phyloP scores from a whole-genome alignment of 2,113 vertebrate species.

The Todiramphus saurophagus region DNA sequence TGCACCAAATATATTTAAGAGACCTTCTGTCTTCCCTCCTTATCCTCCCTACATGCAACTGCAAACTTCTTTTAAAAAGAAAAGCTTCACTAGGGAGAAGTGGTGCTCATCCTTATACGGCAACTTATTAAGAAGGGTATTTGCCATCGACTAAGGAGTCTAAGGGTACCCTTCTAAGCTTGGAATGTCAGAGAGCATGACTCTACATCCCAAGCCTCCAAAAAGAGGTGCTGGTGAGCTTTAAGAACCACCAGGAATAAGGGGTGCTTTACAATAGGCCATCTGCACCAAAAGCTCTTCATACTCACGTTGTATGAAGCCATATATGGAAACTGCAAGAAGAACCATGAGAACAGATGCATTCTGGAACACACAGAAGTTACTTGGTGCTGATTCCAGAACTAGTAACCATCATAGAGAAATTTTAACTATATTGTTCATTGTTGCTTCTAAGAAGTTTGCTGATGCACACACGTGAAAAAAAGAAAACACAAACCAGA shows the following conservation, averaged over 20 bases:
- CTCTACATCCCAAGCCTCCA: background rate
- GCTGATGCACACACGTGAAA: background rate
- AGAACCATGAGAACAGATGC: background rate
- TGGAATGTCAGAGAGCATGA: background rate
- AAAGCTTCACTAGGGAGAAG: background rate
- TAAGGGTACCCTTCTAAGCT: background rate
- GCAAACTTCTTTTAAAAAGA: background rate
- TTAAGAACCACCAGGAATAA: background rate
- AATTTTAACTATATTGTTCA: background rate
- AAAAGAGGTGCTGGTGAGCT: background rate
- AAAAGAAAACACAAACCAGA: background rate
- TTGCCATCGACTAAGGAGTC: background rate
- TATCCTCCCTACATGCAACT: background rate
- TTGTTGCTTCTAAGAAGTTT: background rate
- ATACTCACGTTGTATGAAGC: background rate
- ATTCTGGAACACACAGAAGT: background rate
- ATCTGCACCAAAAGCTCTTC: background rate
- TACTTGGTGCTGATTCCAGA: background rate
- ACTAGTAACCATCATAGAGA: background rate
- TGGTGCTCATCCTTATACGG: background rate
- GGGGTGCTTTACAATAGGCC: background rate
- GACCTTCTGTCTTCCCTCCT: background rate
- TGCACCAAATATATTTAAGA: background rate
- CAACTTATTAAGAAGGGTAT: background rate
- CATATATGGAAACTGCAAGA: background rate